phyloP scores from a whole-genome alignment of 2,113 vertebrate species.

The Alectura lathami region DNA sequence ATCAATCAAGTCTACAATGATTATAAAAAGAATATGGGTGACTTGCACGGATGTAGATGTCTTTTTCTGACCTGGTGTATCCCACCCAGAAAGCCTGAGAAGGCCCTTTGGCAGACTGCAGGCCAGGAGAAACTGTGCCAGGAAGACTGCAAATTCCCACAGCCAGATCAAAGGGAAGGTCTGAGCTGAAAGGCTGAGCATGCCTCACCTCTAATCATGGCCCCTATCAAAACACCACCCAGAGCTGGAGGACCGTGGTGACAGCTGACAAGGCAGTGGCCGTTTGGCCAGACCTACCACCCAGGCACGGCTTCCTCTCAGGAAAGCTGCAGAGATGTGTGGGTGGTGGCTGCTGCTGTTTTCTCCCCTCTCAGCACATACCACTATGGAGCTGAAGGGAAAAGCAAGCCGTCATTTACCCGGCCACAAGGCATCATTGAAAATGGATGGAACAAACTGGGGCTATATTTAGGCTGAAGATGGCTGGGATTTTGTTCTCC shows the following conservation, averaged over 20 bases:
- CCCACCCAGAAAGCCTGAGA: background rate
- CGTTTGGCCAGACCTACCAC: background rate
- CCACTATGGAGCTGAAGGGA: background rate
- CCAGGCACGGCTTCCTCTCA: background rate
- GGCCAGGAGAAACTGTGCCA: background rate
- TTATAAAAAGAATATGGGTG: rapidly evolving
- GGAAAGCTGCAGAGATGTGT: background rate
- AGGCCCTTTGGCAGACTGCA: background rate
- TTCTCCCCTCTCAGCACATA: background rate
- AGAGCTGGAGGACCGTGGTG: background rate
- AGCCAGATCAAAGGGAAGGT: background rate
- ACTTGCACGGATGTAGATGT: background rate
- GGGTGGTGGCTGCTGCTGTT: background rate
- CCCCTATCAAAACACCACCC: background rate
- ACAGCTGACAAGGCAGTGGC: background rate
- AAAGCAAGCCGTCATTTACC: background rate
- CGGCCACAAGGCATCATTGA: background rate
- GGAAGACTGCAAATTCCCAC: background rate
- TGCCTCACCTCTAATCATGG: background rate
- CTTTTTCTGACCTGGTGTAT: background rate
- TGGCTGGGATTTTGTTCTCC: background rate
- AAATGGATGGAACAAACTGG: background rate
- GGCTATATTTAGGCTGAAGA: background rate
- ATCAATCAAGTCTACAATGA: background rate
- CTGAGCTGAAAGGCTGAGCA: background rate